Evolutionary conservation across 1,140 invertebrate species (phyloP).

Genomic region (Augochlora pura): DNA sequence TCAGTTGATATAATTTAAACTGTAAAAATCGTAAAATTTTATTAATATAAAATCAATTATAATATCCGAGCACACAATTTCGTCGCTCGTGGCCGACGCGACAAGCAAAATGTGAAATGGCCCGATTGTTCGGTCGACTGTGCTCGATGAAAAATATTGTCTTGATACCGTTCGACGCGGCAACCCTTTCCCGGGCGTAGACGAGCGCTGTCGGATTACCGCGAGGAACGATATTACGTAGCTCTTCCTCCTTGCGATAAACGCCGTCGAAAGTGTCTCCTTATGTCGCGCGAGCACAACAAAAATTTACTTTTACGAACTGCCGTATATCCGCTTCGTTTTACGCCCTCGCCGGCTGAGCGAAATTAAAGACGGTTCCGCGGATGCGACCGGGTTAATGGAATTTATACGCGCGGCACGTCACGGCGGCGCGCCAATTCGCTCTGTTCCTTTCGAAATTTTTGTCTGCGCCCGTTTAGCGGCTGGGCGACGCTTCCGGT

Average conservation of each 20-base stretch:
- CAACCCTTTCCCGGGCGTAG: neutral
- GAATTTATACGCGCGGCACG: neutral
- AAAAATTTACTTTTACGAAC: conserved; percentile 9
- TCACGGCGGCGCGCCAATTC: neutral
- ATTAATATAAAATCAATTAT: too few species aligned
- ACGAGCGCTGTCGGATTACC: neutral
- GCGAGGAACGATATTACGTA: neutral
- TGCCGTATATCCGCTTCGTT: neutral
- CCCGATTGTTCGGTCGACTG: too few species aligned
- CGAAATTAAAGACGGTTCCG: neutral
- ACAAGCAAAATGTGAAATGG: too few species aligned
- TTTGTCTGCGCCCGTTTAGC: neutral
- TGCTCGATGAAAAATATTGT: neutral
- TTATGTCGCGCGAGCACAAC: neutral
- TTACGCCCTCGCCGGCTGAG: neutral
- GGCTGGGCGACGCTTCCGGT: neutral
- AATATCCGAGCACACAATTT: too few species aligned
- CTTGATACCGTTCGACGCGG: neutral
- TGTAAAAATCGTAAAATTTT: too few species aligned
- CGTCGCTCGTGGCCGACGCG: too few species aligned
- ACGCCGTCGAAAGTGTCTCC: neutral
- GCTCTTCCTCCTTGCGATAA: neutral
- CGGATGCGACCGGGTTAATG: neutral
- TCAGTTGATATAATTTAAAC: too few species aligned
- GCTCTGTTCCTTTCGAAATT: neutral